A percentile compares a stretch with the other conserved stretches of the same genome.
These are phyloP conservation scores for Oceanodroma tethys DNA, from an alignment of 2,113 vertebrate genomes.

Conservation along the genomic window DNA sequence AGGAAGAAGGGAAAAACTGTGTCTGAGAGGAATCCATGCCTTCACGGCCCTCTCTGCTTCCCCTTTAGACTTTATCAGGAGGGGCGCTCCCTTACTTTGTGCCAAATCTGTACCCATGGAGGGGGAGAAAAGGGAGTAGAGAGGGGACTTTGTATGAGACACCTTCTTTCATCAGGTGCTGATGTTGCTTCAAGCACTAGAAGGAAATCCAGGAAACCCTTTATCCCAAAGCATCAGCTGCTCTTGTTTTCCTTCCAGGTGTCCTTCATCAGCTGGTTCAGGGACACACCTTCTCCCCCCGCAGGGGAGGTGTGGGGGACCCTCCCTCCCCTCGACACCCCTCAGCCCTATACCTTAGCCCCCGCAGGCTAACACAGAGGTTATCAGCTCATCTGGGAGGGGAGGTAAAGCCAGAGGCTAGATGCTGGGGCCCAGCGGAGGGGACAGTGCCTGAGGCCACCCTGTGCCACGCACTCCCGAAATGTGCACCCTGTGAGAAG, in stretches of 20 bases:
- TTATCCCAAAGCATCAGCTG: background rate
- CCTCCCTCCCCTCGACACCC: accelerated
- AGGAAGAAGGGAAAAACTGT: background rate
- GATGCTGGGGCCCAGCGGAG: background rate
- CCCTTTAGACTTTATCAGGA: background rate
- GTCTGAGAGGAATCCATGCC: background rate
- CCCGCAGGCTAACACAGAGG: accelerated
- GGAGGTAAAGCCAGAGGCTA: background rate
- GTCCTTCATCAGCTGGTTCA: background rate
- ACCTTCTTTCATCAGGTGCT: background rate
- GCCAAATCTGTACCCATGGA: background rate
- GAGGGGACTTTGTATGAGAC: background rate
- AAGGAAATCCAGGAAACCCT: background rate
- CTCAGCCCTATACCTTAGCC: background rate
- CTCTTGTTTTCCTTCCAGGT: background rate
- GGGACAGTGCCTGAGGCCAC: background rate
- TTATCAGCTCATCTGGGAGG: accelerated
- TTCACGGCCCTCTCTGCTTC: background rate
- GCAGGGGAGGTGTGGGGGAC: background rate
- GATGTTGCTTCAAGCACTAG: background rate
- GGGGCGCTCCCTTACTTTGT: background rate
- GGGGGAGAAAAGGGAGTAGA: background rate
- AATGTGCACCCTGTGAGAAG: background rate
- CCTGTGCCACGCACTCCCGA: accelerated
- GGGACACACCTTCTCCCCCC: background rate